A percentile compares a stretch with the other conserved stretches of the same genome.
These are phyloP conservation scores for Pachycephus smyrnensis DNA, from an alignment of 2,888 invertebrate genomes.

Conservation along the genomic window DNA sequence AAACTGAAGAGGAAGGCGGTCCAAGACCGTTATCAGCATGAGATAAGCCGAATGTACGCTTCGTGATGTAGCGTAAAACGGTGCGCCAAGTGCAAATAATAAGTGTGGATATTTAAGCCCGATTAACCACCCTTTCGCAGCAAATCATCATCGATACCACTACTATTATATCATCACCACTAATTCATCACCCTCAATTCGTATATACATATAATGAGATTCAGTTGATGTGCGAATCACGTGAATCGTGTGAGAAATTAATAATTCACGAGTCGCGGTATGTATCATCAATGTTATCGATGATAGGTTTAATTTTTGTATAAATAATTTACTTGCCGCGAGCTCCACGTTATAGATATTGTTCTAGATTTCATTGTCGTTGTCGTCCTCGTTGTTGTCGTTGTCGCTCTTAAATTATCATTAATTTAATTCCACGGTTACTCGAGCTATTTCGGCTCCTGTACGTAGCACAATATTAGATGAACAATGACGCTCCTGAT, in stretches of 20 bases:
- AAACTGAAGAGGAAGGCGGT: slow-evolving; percentile 98
- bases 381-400: not conserved
- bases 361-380: not conserved
- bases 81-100: slow-evolving; percentile 25
- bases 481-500: not conserved
- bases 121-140: not conserved
- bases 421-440: not conserved
- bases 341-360: not conserved
- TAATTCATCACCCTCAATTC: not conserved
- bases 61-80: slow-evolving; percentile 74
- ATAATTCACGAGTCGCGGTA: slow-evolving; percentile 23
- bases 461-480: not conserved
- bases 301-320: not conserved
- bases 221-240: not conserved
- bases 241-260: not conserved
- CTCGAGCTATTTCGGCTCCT: not conserved
- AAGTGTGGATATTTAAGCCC: slow-evolving; percentile 14
- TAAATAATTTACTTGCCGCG: not conserved
- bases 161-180: not conserved
- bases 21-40: slow-evolving; percentile 91
- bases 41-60: slow-evolving; percentile 94
- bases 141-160: not conserved
- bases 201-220: not conserved
- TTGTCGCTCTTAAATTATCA: not conserved
- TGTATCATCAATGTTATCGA: slow-evolving; percentile 14